Evolutionary conservation across 2,888 invertebrate genomes (phyloP), one percentile per base, ranked within the genome.

Genomic region (Tuberolachnus salignus): DNA sequence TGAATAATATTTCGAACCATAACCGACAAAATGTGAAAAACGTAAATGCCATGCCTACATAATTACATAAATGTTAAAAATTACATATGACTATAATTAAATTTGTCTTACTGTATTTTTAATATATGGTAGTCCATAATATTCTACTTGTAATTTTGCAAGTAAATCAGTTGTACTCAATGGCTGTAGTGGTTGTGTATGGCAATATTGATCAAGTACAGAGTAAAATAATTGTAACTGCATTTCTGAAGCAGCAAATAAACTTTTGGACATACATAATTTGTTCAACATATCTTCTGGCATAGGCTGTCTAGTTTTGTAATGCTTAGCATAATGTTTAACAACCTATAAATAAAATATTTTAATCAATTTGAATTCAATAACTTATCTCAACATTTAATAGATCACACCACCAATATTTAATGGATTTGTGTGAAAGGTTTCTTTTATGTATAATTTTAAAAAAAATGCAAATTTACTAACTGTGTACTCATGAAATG

Each of bases 1-100:
- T 0, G 98, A 94, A 86, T 98, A 99, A 87, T 99, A 99, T 86
- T 97, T 98, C 0, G 98, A 98, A 55, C 99, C 99, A 86, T 99
- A 99, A 1, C 98, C 97, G 6, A 98, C 94, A 75, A 99, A 88
- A 86, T 99, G 99, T 81, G 95, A 94, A 87, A 99, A 99, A 80
- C 98, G 89, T 83, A 95, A 89, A 84, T 98, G 97, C 97, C 97
- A 98, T 1, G 97, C 95, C 90, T 93, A 84, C 1, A 84, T 83
- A 82, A 53, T 10, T 51, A 51, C 3, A 46, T n/a, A 61, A 34
- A 11, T 34, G n/a, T 16, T 19, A 34, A 16, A 66, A 53, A 19
- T 3, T 10, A 19, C 19, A 53, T 46, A 34, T 34, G 1, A 26
- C 13, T 16, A 51, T 16, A 51, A 42, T 70, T 4, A 66, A 44